Evolutionary conservation across 2,888 invertebrate genomes (phyloP), one percentile per base, ranked within the genome.

Genomic region (Lasioglossum pauxillum): DNA sequence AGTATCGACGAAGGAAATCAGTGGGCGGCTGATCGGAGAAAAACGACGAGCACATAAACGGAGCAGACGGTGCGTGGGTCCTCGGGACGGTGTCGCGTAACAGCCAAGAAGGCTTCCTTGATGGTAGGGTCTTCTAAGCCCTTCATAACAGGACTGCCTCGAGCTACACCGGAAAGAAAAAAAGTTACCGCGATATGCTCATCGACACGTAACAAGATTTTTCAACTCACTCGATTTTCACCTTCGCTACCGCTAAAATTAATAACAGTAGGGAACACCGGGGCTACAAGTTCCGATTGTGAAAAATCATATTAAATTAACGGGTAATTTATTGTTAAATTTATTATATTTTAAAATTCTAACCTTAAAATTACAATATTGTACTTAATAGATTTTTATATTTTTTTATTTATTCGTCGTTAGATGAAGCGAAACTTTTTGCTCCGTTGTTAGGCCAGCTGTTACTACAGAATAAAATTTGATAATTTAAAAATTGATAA

Each of bases 71-170:
- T 16, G 86, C 76, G 71, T 73, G 73, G 81, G 69, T 75, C 72
- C 78, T 57, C 78, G 79, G 46, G 5, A 41, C 53, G 76, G 83
- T 87, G 57, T 87, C 87, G 84, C 64, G 81, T 83, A 77, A 85
- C 88, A 57, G 80, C 46, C 49, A 44, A 80, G 69, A 78, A 23
- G 82, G 75, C 81, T 89, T 80, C 83, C 73, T 75, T 78, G 57
- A 72, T 78, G 57, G 19, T n/a, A 87, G 78, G 88, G 87, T 80
- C 87, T 87, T 79, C 86, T 86, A 83, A 90, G 80, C 84, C 67
- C 71, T 67, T 80, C 69, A 8, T 86, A 79, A 82, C 74, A 49
- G 53, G 82, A 73, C 41, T 76, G 46, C 38, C 5, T 23, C 67
- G 35, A 19, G 46, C 67, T 4, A 14, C 19, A 44, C 19, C 73